A percentile compares a stretch with the other conserved stretches of the same genome.
phyloP scores from a whole-genome alignment of 2,113 vertebrate species.

The Callaeas wilsoni region DNA sequence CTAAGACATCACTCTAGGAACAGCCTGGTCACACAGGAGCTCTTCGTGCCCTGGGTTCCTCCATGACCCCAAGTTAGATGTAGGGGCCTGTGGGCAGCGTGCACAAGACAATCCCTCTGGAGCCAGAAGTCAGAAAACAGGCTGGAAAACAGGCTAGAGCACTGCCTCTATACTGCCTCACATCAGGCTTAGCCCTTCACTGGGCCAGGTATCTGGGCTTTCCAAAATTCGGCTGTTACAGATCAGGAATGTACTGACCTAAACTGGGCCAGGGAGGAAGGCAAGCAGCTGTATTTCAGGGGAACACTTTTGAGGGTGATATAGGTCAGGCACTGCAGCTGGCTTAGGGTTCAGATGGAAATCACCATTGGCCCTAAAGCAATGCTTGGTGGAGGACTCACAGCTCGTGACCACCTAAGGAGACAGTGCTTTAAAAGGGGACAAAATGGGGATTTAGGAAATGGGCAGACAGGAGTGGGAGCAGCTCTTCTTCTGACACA shows the following conservation, averaged over 20 bases:
- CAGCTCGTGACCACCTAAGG: neutral
- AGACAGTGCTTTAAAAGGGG: neutral
- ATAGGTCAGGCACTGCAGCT: neutral
- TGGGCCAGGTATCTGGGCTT: neutral
- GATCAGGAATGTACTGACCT: neutral
- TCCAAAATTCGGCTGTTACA: neutral
- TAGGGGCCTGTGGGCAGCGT: neutral
- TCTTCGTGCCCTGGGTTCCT: neutral
- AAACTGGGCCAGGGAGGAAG: neutral
- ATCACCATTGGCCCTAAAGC: neutral
- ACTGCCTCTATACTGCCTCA: neutral
- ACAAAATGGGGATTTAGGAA: neutral
- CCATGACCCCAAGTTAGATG: neutral
- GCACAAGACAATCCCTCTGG: neutral
- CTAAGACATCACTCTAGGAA: neutral
- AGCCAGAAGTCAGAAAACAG: neutral
- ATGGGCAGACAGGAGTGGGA: neutral
- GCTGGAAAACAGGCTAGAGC: neutral
- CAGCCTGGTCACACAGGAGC: neutral
- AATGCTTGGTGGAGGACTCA: neutral
- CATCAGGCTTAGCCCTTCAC: neutral
- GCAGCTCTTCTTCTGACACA: neutral
- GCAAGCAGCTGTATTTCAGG: neutral
- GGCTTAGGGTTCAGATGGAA: neutral
- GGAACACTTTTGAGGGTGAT: neutral